Evolutionary conservation across 2,113 vertebrate species (phyloP).

Genomic region (Polypterus bichir): DNA sequence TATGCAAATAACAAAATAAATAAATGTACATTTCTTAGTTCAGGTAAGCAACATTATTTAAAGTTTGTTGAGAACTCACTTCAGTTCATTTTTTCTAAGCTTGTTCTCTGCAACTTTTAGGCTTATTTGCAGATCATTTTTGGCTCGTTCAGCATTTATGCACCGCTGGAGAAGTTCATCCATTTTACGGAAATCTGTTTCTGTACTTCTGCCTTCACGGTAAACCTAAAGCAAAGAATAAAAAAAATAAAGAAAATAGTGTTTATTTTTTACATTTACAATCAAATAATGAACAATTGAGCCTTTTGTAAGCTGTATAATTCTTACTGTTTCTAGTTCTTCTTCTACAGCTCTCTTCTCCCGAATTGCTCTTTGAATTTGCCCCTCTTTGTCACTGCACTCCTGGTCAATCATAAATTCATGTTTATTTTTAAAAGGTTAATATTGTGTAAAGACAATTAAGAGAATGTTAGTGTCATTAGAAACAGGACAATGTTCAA

Average conservation of each 20-base stretch:
- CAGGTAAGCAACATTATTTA: no score
- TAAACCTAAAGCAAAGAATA: constrained; percentile 51
- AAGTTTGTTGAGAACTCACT: constrained; percentile 49
- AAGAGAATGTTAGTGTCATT: no score
- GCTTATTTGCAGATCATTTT: constrained; percentile 64
- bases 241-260: no score
- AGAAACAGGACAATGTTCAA: no score
- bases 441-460: no score
- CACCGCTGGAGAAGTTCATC: constrained; percentile 78
- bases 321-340: constrained; percentile 77
- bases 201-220: constrained; percentile 53
- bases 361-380: constrained; percentile 63
- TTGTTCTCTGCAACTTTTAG: constrained; percentile 69
- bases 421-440: no score
- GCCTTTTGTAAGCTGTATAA: no score
- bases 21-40: no score
- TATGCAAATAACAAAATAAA: no score
- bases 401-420: constrained; percentile 44
- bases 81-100: constrained; percentile 71
- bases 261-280: no score
- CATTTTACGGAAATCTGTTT: constrained; percentile 62
- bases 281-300: no score
- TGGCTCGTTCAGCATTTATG: constrained; percentile 64
- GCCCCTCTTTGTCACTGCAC: constrained; percentile 73
- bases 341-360: constrained; percentile 81